Evolutionary conservation across 2,113 vertebrate species (phyloP).

Genomic region (Ivindomyrus marchei): DNA sequence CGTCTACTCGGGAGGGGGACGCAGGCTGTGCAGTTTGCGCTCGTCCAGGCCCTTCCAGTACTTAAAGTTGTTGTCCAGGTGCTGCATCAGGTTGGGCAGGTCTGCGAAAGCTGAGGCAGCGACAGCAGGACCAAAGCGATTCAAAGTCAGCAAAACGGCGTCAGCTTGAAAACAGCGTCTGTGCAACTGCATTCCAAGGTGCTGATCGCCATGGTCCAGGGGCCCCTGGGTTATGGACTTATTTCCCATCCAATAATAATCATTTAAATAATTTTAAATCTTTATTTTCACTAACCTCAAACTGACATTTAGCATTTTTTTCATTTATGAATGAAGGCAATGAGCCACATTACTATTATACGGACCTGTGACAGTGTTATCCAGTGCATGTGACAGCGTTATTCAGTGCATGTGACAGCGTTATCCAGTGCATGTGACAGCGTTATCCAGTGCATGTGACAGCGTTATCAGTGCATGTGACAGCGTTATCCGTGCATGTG

Average conservation of each 20-base stretch:
- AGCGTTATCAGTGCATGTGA: too few species aligned
- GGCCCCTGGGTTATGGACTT: too few species aligned
- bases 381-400: too few species aligned
- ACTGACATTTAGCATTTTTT: not conserved
- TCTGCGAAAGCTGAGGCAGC: slow-evolving; percentile 76
- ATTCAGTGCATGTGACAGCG: too few species aligned
- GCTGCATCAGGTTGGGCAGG: slow-evolving; percentile 91
- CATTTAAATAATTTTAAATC: not conserved
- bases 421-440: too few species aligned
- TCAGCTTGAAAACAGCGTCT: not conserved
- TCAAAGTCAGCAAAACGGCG: not conserved
- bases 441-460: too few species aligned
- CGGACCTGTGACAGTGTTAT: too few species aligned
- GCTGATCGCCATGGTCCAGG: not conserved
- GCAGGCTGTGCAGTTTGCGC: slow-evolving; percentile 74
- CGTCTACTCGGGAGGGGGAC: slow-evolving; percentile 74
- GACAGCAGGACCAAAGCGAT: not conserved
- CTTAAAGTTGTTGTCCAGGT: slow-evolving; percentile 94
- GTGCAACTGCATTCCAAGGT: not conserved
- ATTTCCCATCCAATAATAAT: not conserved
- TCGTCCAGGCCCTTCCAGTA: slow-evolving; percentile 95
- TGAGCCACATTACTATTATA: not conserved
- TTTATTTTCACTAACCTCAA: not conserved
- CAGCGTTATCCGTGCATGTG: too few species aligned
- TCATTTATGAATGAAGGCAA: not conserved